Percentiles rank a stretch among this genome's conserved stretches.
phyloP scores from a whole-genome alignment of 2,888 invertebrate species.

The Pyrrhia umbra region DNA sequence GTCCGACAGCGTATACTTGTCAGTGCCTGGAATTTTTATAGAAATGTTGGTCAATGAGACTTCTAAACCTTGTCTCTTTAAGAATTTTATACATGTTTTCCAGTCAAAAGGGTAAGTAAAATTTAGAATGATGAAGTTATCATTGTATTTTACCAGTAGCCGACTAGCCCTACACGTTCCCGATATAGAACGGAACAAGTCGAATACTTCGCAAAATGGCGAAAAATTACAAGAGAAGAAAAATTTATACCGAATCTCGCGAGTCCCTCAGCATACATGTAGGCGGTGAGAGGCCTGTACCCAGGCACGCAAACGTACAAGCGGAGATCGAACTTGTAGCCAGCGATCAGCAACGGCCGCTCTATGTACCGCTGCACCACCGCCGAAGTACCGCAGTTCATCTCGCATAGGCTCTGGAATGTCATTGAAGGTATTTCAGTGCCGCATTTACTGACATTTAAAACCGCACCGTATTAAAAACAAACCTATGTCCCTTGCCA shows the following conservation, averaged over 20 bases:
- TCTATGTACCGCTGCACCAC: slow-evolving; percentile 95
- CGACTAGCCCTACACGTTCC: no score
- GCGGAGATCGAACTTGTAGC: slow-evolving; percentile 97
- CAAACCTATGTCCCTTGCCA: no score
- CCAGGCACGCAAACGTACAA: slow-evolving; percentile 97
- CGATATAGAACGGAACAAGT: no score
- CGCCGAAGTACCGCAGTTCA: slow-evolving; percentile 94
- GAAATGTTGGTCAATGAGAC: no score
- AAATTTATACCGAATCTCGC: slow-evolving; percentile 89
- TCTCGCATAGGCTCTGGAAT: slow-evolving; percentile 93
- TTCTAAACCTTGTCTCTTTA: no score
- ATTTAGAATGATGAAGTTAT: no score
- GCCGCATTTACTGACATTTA: no score
- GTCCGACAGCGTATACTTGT: slow-evolving; percentile 95
- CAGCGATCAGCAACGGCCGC: slow-evolving; percentile 94
- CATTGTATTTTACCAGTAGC: background rate
- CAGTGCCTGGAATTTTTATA: slow-evolving; percentile 95
- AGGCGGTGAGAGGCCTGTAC: slow-evolving; percentile 96
- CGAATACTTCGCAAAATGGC: no score
- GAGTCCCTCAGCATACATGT: slow-evolving; percentile 96
- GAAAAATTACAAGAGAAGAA: background rate
- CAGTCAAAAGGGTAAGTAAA: no score
- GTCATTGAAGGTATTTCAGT: background rate
- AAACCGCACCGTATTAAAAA: no score
- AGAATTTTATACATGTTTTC: no score